Base-by-base conservation (phyloP, 1,140 invertebrate genomes). In the Tenebrio molitor region DNA sequence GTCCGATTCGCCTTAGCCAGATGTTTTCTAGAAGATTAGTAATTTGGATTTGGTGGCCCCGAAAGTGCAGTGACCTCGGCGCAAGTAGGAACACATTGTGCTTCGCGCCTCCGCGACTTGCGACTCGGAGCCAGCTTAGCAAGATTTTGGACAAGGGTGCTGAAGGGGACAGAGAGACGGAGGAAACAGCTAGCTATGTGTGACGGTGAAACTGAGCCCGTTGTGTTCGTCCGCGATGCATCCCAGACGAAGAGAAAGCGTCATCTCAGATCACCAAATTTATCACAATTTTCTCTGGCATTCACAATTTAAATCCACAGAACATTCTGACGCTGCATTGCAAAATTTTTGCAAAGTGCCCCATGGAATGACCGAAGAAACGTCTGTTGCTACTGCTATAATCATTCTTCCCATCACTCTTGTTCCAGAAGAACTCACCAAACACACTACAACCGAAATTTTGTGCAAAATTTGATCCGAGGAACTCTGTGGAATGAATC, bases 1-100 rank as follows among this genome's bases (percentile, higher is more conserved):
- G 21, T 29, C 21, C 29, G n/a, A 58, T 58, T 58, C 50, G 50
- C 50, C 29, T 12, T 17, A 58, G 50, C 10, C 63, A 69, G 53
- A 76, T 74, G 74, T 76, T 76, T 76, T 76, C 74, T 71, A 74
- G 71, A 76, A 76, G 74, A 76, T 73, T 76, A 76, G 74, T 73
- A 73, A 76, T 73, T 76, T 73, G 71, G 74, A 78, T 79, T 75
- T 74, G 70, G 73, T 78, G 78, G 79, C 78, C 78, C 76, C 77
- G 74, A 79, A 79, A 77, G 79, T 80, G 73, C 78, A 80, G 73
- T 80, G 79, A 80, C 79, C 79, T 80, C 78, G 78, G 71, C 78
- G 76, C 79, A 80, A 80, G 79, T 80, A 77, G 77, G 77, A 80
- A 79, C 73, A 78, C 75, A 80, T 80, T 80, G 79, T 77, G 79